Conservation (phyloP, 2,797 vertebrate species). For the Lindbergichthys nudifrons region DNA sequence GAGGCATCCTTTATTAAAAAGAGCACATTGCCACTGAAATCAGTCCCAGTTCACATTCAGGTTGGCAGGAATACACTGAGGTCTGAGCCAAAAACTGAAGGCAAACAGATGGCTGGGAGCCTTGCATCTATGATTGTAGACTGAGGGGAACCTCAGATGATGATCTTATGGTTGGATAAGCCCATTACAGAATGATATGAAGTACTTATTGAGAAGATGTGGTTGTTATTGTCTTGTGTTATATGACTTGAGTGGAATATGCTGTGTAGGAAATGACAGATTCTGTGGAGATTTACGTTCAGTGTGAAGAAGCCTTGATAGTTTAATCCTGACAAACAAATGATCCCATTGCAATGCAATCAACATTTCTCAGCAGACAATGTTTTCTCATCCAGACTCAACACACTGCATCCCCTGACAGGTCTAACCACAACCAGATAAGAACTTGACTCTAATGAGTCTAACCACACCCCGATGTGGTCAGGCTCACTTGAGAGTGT, state of each 20-base stretch:
- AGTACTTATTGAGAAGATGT: slow-evolving; percentile 50
- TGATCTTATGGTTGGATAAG: slow-evolving; percentile 66
- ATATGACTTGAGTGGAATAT: slow-evolving; percentile 24
- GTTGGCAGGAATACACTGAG: slow-evolving; percentile 65
- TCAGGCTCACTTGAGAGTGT: slow-evolving; percentile 11
- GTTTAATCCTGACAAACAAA: slow-evolving; percentile 12
- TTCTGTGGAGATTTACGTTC: slow-evolving; percentile 7
- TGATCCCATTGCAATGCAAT: slow-evolving; percentile 1
- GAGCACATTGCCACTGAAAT: slow-evolving; percentile 56
- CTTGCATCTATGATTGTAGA: slow-evolving; percentile 61
- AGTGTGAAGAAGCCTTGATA: slow-evolving; percentile 2
- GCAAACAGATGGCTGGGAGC: slow-evolving; percentile 70
- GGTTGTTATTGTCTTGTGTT: slow-evolving; percentile 52
- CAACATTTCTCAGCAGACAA: background rate
- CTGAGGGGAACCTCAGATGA: slow-evolving; percentile 66
- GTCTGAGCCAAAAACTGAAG: slow-evolving; percentile 70
- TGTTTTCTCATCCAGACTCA: background rate
- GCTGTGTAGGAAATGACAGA: slow-evolving; percentile 11
- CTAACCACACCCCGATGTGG: background rate
- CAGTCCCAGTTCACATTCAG: slow-evolving; percentile 55
- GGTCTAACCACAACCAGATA: background rate
- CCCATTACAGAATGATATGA: slow-evolving; percentile 57
- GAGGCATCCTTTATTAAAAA: slow-evolving; percentile 50
- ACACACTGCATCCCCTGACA: background rate
- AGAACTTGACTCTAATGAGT: background rate